Conservation (phyloP, 2,113 vertebrate species). For the Pollachius pollachius region DNA sequence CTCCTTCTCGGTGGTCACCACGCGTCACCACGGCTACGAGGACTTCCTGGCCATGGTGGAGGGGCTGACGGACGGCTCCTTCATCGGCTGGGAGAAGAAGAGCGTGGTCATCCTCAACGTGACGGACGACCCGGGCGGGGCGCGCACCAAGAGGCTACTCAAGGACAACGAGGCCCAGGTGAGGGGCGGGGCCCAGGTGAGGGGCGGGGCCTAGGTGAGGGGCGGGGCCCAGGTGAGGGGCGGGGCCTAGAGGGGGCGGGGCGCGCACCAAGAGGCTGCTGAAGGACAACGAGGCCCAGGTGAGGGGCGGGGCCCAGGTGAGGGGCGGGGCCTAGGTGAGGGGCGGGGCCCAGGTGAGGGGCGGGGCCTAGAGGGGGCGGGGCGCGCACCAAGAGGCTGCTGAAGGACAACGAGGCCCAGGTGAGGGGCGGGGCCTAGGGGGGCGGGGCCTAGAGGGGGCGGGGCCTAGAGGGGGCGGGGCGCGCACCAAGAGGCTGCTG, state of each 20-base stretch:
- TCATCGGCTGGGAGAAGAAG: slow-evolving; percentile 93
- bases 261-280: background rate
- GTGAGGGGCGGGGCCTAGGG: background rate
- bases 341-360: background rate
- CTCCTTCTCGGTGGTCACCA: slow-evolving; percentile 87
- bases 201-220: background rate
- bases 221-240: background rate
- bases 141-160: slow-evolving; percentile 77
- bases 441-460: background rate
- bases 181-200: slow-evolving; percentile 9
- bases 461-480: background rate
- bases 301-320: background rate
- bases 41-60: slow-evolving; percentile 91
- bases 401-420: too few species aligned
- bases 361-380: background rate
- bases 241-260: background rate
- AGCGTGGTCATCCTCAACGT: slow-evolving; percentile 84
- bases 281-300: too few species aligned
- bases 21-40: slow-evolving; percentile 87
- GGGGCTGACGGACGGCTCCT: slow-evolving; percentile 88
- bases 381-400: background rate
- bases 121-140: slow-evolving; percentile 79
- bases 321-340: background rate
- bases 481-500: too few species aligned
- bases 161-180: slow-evolving; percentile 89